Evolutionary conservation across 1,140 invertebrate species (phyloP).

Genomic region (Plectrocnemia conspersa): DNA sequence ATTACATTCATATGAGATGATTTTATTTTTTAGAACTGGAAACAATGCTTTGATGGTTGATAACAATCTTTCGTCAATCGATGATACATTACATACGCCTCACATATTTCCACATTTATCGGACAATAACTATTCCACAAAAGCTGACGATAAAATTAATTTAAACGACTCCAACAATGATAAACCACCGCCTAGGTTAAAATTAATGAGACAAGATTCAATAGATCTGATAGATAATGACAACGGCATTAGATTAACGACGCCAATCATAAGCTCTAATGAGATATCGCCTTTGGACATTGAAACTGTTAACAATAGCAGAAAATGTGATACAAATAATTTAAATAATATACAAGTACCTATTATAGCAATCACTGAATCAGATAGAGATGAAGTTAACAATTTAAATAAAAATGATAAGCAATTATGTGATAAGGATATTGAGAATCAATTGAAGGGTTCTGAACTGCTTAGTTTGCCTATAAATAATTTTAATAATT

Average conservation of each 20-base stretch:
- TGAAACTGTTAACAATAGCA: constrained; percentile 1
- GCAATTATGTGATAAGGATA: neutral
- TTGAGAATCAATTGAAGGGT: neutral
- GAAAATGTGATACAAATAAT: constrained; percentile 6
- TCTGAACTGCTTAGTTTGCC: constrained; percentile 1
- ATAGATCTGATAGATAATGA: constrained; percentile 25
- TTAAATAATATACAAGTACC: constrained; percentile 21
- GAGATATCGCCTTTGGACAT: neutral
- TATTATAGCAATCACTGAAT: constrained; percentile 29
- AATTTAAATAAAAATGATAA: neutral
- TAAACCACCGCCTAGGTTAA: constrained; percentile 13
- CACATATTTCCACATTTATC: constrained; percentile 33
- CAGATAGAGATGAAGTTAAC: constrained; percentile 1
- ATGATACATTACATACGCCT: constrained; percentile 45
- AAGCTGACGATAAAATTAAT: too few species aligned
- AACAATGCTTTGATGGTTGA: constrained; percentile 8
- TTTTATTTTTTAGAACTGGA: constrained; percentile 14
- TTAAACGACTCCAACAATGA: constrained; percentile 10
- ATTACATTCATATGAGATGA: constrained; percentile 2
- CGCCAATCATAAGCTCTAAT: neutral
- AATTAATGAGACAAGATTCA: constrained; percentile 27
- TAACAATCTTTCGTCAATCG: constrained; percentile 13
- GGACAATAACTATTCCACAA: too few species aligned
- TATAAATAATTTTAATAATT: constrained; percentile 12
- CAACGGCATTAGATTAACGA: too few species aligned